phyloP scores from a whole-genome alignment of 2,797 vertebrate genomes.

The Sparidentex hasta region DNA sequence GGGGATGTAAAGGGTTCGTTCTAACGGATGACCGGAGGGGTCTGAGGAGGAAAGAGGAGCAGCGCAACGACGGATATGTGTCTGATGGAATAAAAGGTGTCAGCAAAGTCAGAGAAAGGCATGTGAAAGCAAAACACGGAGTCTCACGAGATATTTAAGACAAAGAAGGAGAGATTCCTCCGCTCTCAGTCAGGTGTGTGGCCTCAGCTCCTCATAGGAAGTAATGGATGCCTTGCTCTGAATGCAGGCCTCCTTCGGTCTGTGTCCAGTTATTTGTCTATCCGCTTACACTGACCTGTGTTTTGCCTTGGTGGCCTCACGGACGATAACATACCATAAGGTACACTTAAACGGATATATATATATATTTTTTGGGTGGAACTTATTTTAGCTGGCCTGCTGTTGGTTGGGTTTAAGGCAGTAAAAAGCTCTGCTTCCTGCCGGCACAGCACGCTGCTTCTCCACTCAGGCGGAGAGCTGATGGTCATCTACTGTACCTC shows the following conservation, averaged over 20 bases:
- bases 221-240: not conserved
- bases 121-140: not conserved
- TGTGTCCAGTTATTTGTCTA: not conserved
- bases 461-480: too few species aligned
- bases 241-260: not conserved
- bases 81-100: constrained; percentile 25
- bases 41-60: constrained; percentile 8
- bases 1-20: not conserved
- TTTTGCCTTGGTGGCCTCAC: not conserved
- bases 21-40: constrained; percentile 26
- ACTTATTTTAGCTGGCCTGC: too few species aligned
- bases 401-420: too few species aligned
- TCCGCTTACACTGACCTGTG: not conserved
- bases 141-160: not conserved
- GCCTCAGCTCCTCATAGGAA: constrained; percentile 7
- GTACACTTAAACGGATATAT: too few species aligned
- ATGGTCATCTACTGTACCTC: too few species aligned
- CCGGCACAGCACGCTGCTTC: too few species aligned
- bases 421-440: too few species aligned
- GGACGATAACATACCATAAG: too few species aligned
- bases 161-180: not conserved
- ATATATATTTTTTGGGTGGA: too few species aligned
- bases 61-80: constrained; percentile 15
- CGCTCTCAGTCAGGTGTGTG: constrained; percentile 35
- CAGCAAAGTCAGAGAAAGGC: not conserved